Evolutionary conservation across 2,888 invertebrate species (phyloP), one percentile per base, ranked within the genome.

Genomic region (Lochmaea capreae): DNA sequence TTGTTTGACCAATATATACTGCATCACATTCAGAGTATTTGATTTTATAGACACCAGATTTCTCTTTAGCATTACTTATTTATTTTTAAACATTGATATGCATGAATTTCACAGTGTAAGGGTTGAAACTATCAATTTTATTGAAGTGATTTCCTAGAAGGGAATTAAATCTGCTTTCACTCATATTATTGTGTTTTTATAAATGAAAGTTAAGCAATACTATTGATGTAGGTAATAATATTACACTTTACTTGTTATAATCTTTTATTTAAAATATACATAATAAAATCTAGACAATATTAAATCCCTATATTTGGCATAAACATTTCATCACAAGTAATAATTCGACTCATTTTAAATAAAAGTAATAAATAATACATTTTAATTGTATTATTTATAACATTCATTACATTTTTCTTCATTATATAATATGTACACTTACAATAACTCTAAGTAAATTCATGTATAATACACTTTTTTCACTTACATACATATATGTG

Each of bases 211-310:
- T 43, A 43, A 0, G 12, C 14, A 12, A 46, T 46, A 46, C 46
- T 4, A 2, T 33, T 33, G 33, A 14, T 18, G 22, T 22, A 22
- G n/a, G 9, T 3, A 54, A 54, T 54, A 54, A 54, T 54, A 54
- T 18, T 10, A 54, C 18, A n/a, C 5, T 10, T 57, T 71, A 58
- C 46, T 71, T 46, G n/a, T 59, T 68, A 71, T 77, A 75, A 75
- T 81, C 78, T 80, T 87, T 87, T 87, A 87, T 87, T 87, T 87
- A 87, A 87, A 87, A 87, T 87, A 87, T 87, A 87, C 86, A 87
- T 87, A 87, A 86, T 87, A 87, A 87, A 87, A 86, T 87, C 87
- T 86, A 87, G 84, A 83, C 85, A 86, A 85, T 86, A 84, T 84
- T 85, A 85, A 86, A 85, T 83, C 83, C 83, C 85, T 85, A 85